Evolutionary conservation across 2,113 vertebrate genomes (phyloP).

Genomic region (Marmota flaviventris): DNA sequence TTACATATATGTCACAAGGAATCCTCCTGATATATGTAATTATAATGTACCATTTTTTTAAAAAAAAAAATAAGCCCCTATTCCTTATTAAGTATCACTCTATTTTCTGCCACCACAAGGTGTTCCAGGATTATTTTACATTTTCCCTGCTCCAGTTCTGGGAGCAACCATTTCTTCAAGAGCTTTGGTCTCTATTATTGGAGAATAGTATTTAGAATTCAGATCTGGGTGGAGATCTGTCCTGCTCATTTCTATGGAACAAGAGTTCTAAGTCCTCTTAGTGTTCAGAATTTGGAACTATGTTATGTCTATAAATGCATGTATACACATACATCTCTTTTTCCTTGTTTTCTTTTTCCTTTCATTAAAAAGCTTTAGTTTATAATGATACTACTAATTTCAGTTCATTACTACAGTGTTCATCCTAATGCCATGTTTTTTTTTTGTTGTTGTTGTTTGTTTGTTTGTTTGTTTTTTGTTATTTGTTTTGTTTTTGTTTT

Average conservation of each 20-base stretch:
- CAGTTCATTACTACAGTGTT: not conserved
- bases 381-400: constrained; percentile 7
- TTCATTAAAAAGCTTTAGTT: not conserved
- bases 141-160: not conserved
- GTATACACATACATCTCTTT: not conserved
- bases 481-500: too few relatives aligned
- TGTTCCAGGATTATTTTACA: not conserved
- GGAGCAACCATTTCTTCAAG: not conserved
- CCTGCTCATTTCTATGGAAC: not conserved
- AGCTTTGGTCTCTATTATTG: not conserved
- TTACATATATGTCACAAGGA: too few relatives aligned
- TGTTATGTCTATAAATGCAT: not conserved
- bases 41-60: too few relatives aligned
- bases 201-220: constrained; percentile 56
- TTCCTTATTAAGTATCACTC: not conserved
- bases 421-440: not conserved
- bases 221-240: not conserved
- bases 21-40: too few relatives aligned
- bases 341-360: too few relatives aligned
- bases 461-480: too few relatives aligned
- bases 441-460: too few relatives aligned
- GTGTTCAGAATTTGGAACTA: constrained; percentile 19
- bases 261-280: not conserved
- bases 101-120: not conserved
- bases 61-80: too few relatives aligned